phyloP scores from a whole-genome alignment of 1,140 invertebrate species.

The Polyergus mexicanus region DNA sequence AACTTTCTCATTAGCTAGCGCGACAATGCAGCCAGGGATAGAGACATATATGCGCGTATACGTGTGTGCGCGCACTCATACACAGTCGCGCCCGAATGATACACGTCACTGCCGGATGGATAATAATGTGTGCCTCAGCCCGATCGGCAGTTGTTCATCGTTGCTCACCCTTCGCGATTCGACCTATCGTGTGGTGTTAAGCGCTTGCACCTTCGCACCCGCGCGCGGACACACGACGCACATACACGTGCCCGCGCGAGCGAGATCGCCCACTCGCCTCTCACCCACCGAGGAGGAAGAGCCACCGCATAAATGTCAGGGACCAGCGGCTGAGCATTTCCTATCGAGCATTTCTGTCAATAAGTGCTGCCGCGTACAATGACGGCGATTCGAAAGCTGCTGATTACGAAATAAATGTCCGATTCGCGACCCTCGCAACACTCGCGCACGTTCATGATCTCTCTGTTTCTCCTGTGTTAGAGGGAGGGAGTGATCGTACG shows the following conservation, averaged over 20 bases:
- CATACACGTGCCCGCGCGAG: conserved; percentile 34
- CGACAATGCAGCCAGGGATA: conserved; percentile 81
- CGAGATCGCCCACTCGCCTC: background rate
- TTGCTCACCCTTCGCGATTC: conserved; percentile 63
- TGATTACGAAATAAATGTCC: conserved; percentile 84
- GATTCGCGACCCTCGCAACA: conserved; percentile 64
- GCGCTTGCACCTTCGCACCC: conserved; percentile 37
- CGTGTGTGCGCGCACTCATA: conserved; percentile 10
- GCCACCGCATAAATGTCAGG: conserved; percentile 82
- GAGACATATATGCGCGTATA: conserved; percentile 30
- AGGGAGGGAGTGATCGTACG: background rate
- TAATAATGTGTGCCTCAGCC: conserved; percentile 81
- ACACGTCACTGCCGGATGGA: conserved; percentile 70
- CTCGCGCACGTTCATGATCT: conserved; percentile 30
- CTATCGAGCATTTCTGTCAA: conserved; percentile 85
- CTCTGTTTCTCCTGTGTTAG: conserved; percentile 23
- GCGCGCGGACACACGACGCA: conserved; percentile 56
- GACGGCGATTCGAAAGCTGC: conserved; percentile 82
- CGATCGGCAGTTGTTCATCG: conserved; percentile 77
- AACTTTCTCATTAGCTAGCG: conserved; percentile 85
- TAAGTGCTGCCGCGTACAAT: conserved; percentile 80
- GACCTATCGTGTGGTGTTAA: conserved; percentile 58
- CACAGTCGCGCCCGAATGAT: conserved; percentile 32
- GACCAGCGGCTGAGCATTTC: conserved; percentile 82
- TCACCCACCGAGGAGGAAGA: conserved; percentile 65